Conservation (phyloP, 2,113 vertebrate species). For the Naja naja region DNA sequence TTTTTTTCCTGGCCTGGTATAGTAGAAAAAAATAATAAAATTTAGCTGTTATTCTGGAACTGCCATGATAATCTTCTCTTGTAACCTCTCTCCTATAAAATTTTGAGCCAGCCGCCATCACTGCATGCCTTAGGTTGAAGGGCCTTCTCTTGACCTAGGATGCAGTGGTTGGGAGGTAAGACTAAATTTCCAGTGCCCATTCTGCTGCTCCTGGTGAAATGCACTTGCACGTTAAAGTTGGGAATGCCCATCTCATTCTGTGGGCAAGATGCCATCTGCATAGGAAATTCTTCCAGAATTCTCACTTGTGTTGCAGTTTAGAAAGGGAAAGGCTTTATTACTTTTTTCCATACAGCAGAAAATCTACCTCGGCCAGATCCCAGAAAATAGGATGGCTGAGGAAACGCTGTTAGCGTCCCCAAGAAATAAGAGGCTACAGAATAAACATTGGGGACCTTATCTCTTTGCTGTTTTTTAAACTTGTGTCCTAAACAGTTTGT, state of each 20-base stretch:
- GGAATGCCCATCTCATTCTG: neutral
- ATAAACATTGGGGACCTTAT: neutral
- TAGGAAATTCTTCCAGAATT: neutral
- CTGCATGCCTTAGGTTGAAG: neutral
- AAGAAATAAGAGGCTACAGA: neutral
- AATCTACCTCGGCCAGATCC: neutral
- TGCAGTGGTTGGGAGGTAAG: neutral
- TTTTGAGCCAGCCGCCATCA: neutral
- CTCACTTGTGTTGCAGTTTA: neutral
- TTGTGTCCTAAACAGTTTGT: neutral
- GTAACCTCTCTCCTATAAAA: neutral
- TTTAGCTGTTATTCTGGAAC: neutral
- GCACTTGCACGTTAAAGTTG: neutral
- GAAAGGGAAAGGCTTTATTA: neutral
- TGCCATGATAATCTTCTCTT: neutral
- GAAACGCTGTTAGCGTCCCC: neutral
- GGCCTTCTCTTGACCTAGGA: neutral
- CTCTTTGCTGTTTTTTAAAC: neutral
- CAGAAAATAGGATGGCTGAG: neutral
- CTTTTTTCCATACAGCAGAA: neutral
- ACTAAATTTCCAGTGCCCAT: neutral
- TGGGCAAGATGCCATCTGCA: neutral
- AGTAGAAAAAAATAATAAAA: neutral
- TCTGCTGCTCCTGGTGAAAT: neutral
- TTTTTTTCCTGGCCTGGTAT: neutral